Percentiles rank a stretch among this genome's conserved stretches.
phyloP scores from a whole-genome alignment of 2,888 invertebrate species.

The Cephus rjabovi region DNA sequence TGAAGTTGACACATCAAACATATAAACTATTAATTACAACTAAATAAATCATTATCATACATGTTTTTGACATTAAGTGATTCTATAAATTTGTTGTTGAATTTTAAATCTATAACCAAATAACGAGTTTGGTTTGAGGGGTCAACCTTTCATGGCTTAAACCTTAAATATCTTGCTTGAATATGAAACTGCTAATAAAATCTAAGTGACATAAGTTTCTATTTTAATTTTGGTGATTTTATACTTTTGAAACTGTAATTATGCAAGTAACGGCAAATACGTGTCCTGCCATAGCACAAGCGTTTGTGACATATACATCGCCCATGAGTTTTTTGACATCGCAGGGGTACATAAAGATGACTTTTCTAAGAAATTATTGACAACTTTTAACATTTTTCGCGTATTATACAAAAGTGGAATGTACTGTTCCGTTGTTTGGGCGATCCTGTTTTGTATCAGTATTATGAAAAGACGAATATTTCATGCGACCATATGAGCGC shows the following conservation, averaged over 20 bases:
- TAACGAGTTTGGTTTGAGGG: too few species aligned
- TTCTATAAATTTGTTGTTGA: not conserved
- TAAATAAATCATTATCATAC: not conserved
- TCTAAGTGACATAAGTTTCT: too few species aligned
- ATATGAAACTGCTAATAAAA: too few species aligned
- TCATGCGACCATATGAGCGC: not conserved
- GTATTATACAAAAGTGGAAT: not conserved
- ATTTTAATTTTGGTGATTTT: too few species aligned
- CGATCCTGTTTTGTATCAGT: not conserved
- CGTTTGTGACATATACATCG: not conserved
- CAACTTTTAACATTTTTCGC: not conserved
- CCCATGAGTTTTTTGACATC: not conserved
- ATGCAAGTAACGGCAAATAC: not conserved
- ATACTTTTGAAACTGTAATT: too few species aligned
- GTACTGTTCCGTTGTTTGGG: not conserved
- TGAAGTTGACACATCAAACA: not conserved
- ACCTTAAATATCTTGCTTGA: too few species aligned
- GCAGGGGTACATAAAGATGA: not conserved
- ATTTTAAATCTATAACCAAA: too few species aligned
- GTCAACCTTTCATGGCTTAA: too few species aligned
- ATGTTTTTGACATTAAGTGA: not conserved
- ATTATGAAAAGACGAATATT: not conserved
- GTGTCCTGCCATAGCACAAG: not conserved
- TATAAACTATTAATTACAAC: not conserved
- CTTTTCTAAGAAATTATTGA: not conserved